Conservation (phyloP, 2,888 invertebrate species). For the Merodon equestris region DNA sequence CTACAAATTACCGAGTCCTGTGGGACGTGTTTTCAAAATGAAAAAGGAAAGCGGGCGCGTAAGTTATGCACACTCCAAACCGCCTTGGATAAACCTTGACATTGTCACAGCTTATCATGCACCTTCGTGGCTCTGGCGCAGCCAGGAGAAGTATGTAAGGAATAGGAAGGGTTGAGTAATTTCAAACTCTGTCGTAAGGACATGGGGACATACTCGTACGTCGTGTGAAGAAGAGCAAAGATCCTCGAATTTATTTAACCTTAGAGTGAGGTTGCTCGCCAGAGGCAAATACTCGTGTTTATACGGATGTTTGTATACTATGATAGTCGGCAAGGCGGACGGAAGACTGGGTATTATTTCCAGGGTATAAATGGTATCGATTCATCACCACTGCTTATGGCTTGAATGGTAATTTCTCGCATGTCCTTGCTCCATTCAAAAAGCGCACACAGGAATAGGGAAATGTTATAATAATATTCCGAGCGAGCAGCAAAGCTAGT, state of each 20-base stretch:
- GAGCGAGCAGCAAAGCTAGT: constrained; percentile 6
- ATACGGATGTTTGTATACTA: neutral
- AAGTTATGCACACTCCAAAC: no score
- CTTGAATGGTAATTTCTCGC: constrained; percentile 66
- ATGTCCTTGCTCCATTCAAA: constrained; percentile 59
- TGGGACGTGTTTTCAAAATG: no score
- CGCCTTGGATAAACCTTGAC: no score
- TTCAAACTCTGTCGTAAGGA: constrained; percentile 34
- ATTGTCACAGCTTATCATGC: no score
- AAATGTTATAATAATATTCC: constrained; percentile 60
- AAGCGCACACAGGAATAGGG: constrained; percentile 49
- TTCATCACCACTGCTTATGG: constrained; percentile 65
- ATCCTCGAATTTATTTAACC: constrained; percentile 41
- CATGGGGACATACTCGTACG: constrained; percentile 1
- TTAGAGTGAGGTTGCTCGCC: neutral
- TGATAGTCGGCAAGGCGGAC: no score
- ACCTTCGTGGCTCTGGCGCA: no score
- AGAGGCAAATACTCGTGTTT: neutral
- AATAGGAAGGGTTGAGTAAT: constrained; percentile 14
- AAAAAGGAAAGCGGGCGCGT: no score
- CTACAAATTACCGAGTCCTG: no score
- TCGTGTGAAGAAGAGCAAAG: constrained; percentile 7
- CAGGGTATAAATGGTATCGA: constrained; percentile 64
- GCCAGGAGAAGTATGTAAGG: neutral
- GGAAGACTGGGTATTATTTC: constrained; percentile 41